These are phyloP conservation scores for Edolisoma coerulescens DNA, from an alignment of 2,113 vertebrate species.

Conservation along the genomic window DNA sequence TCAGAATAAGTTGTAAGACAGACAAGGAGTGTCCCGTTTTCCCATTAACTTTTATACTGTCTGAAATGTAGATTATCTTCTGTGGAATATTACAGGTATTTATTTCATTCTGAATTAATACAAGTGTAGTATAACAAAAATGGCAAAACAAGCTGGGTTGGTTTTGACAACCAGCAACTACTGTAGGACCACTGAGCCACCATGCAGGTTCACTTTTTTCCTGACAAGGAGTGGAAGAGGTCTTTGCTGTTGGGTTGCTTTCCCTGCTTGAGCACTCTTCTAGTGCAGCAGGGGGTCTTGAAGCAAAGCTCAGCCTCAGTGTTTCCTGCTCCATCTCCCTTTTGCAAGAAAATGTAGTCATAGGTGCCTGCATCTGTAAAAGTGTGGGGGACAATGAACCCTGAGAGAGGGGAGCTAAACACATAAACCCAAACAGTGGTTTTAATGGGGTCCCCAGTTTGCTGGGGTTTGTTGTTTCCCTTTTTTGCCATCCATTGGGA, in stretches of 20 bases:
- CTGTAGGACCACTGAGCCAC: not conserved
- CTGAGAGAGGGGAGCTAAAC: not conserved
- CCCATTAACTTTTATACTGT: not conserved
- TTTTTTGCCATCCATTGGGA: not conserved
- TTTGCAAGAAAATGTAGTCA: not conserved
- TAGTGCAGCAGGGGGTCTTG: rapidly evolving
- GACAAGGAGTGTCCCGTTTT: not conserved
- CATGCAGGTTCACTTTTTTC: not conserved
- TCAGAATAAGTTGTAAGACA: not conserved
- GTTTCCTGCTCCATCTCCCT: not conserved
- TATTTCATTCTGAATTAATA: not conserved
- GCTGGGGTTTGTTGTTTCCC: rapidly evolving
- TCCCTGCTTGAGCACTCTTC: not conserved
- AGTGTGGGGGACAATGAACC: not conserved
- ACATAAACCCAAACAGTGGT: not conserved
- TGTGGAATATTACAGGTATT: not conserved
- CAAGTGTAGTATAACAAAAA: not conserved
- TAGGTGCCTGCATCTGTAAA: not conserved
- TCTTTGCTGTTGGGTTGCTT: not conserved
- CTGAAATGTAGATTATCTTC: not conserved
- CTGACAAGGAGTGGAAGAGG: not conserved
- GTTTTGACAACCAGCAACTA: not conserved
- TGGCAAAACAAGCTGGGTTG: not conserved
- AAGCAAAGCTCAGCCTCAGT: not conserved
- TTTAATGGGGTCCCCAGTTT: not conserved